phyloP scores from a whole-genome alignment of 1,140 invertebrate species.

The Trichoplusia ni region DNA sequence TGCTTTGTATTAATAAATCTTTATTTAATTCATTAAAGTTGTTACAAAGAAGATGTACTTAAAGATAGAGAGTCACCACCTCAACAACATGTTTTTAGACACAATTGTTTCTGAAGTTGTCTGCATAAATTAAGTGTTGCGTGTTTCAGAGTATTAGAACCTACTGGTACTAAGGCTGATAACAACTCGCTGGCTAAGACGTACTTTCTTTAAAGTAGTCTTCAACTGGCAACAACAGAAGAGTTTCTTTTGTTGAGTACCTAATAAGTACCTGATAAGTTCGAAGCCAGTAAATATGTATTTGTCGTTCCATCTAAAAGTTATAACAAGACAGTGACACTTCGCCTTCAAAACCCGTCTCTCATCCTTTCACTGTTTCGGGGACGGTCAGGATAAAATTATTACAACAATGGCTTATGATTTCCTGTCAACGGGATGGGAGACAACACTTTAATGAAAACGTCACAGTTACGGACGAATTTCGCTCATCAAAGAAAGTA shows the following conservation, averaged over 20 bases:
- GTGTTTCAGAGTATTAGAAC: slow-evolving; percentile 14
- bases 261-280: background rate
- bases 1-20: background rate
- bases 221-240: background rate
- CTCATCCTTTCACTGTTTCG: slow-evolving; percentile 31
- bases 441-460: slow-evolving; percentile 56
- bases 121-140: slow-evolving; percentile 16
- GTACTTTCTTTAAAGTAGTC: slow-evolving; percentile 1
- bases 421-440: slow-evolving; percentile 43
- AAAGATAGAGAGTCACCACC: slow-evolving; percentile 1
- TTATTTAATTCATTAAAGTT: background rate
- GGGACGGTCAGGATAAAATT: slow-evolving; percentile 32
- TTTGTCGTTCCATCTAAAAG: slow-evolving; percentile 13
- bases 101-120: slow-evolving; percentile 13
- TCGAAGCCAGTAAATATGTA: background rate
- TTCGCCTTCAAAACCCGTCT: slow-evolving; percentile 15
- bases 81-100: slow-evolving; percentile 6
- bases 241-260: background rate
- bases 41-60: background rate
- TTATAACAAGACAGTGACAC: slow-evolving; percentile 24
- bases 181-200: slow-evolving; percentile 22
- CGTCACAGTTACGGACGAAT: slow-evolving; percentile 39
- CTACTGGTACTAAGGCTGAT: slow-evolving; percentile 7
- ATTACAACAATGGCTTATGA: slow-evolving; percentile 47
- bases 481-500: slow-evolving; percentile 42